phyloP scores from a whole-genome alignment of 2,888 invertebrate genomes.

The Tetropium fuscum region DNA sequence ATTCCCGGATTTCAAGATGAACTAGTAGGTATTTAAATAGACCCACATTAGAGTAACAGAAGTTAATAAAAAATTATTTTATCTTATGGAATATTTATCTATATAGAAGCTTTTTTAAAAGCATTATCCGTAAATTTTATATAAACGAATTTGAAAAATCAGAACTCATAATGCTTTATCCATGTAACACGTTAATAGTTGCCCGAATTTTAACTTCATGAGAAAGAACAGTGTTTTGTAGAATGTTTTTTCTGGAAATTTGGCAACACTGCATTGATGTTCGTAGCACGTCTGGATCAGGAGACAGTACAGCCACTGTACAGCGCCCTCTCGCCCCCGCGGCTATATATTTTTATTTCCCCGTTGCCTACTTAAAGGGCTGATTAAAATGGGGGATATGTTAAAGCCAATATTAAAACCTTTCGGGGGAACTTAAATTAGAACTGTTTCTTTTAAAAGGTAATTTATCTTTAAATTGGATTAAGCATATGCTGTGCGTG shows the following conservation, averaged over 20 bases:
- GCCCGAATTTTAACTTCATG: too few species aligned
- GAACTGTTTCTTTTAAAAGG: slow-evolving; percentile 43
- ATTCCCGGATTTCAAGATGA: too few species aligned
- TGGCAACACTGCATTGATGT: slow-evolving; percentile 30
- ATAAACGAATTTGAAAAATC: too few species aligned
- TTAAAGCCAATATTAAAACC: slow-evolving; percentile 62
- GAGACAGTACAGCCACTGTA: slow-evolving; percentile 22
- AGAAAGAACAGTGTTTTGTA: too few species aligned
- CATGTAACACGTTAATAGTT: too few species aligned
- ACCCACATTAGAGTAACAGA: too few species aligned
- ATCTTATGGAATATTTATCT: too few species aligned
- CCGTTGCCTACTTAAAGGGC: slow-evolving; percentile 66
- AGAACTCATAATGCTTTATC: too few species aligned
- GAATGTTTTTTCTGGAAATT: neutral
- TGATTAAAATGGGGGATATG: slow-evolving; percentile 66
- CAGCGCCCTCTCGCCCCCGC: slow-evolving; percentile 43
- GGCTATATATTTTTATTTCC: slow-evolving; percentile 67
- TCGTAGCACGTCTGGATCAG: slow-evolving; percentile 19
- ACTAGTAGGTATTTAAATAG: too few species aligned
- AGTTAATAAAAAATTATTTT: too few species aligned
- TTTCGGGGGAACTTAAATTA: slow-evolving; percentile 36
- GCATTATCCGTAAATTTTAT: too few species aligned
- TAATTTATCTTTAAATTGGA: slow-evolving; percentile 47
- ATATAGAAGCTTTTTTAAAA: too few species aligned
- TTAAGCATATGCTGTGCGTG: slow-evolving; percentile 46